Evolutionary conservation across 2,888 invertebrate species (phyloP), one percentile per base, ranked within the genome.

Genomic region (Apotomis turbidana): DNA sequence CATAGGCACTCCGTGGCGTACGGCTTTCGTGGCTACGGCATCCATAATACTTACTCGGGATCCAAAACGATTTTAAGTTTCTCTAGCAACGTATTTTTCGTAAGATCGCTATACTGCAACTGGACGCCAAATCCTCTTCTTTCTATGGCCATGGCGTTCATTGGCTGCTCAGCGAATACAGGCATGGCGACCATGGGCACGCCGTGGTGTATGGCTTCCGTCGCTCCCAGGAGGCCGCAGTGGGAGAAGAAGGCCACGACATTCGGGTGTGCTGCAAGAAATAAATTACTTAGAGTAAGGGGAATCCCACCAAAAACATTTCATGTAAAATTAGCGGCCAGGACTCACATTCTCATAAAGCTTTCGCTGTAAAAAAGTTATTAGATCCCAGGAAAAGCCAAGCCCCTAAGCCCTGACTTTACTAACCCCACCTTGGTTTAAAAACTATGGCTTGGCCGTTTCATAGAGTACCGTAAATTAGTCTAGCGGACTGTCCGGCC

Each of bases 101-200:
- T 87, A 4, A 95, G 83, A n/a, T 87, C 89, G 72, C 86, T 83
- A 71, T 94, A 85, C 78, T 83, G 77, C 85, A 93, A 79, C 69
- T 83, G 84, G 0, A 89, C 91, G 10, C 94, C 95, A 1, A 93
- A 88, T 0, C 94, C 94, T 58, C 87, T 90, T 58, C 93, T 93
- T 82, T 94, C 92, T 3, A 94, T 74, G 5, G 93, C 89, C 51
- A 87, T 90, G 5, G 94, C 94, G 76, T 95, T 95, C 0, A 87
- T 83, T 52, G 92, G 91, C 79, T 95, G 95, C 78, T 95, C 95
- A 57, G 94, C 95, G 74, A 93, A 94, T 73, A 95, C 87, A 4
- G 95, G 95, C 89, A 95, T 94, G 10, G 91, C 91, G 0, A 95
- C 78, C 72, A 94, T 87, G 9, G 95, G 95, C 6, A 94, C 94